These are phyloP conservation scores for Brachyptera putata DNA, from an alignment of 2,888 invertebrate genomes.

Conservation along the genomic window DNA sequence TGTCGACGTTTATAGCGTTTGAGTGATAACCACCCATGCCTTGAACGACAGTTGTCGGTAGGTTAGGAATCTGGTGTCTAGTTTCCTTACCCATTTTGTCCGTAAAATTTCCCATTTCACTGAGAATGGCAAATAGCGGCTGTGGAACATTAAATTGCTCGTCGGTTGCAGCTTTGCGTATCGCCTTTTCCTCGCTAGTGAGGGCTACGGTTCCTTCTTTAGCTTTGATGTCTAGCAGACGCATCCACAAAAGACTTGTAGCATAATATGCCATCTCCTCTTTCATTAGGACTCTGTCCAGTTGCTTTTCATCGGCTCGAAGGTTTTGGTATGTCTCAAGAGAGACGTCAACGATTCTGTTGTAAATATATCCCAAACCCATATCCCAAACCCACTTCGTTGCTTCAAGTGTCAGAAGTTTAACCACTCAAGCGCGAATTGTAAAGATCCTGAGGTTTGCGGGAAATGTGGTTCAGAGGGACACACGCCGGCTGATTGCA, in stretches of 20 bases:
- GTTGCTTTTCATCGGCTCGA: constrained; percentile 34
- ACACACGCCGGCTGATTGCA: too few relatives aligned
- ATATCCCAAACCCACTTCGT: not conserved
- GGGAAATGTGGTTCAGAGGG: too few relatives aligned
- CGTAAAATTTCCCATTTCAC: constrained; percentile 36
- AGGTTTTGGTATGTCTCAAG: constrained; percentile 35
- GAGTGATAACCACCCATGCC: constrained; percentile 39
- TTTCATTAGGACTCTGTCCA: constrained; percentile 34
- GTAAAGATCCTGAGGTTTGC: too few relatives aligned
- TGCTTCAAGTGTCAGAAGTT: not conserved
- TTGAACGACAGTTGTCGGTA: constrained; percentile 37
- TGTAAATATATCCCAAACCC: not conserved
- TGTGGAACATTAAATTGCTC: constrained; percentile 38
- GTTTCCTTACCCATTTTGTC: constrained; percentile 40
- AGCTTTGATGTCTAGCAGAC: constrained; percentile 34
- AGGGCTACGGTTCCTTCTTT: constrained; percentile 36
- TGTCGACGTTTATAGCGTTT: constrained; percentile 33
- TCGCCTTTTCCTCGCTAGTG: constrained; percentile 36
- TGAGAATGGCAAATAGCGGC: constrained; percentile 35
- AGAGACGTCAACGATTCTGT: constrained; percentile 33
- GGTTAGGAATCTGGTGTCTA: constrained; percentile 32
- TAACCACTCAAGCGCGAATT: too few relatives aligned
- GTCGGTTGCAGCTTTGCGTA: constrained; percentile 35
- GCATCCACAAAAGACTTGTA: constrained; percentile 35
- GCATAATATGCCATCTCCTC: constrained; percentile 38